phyloP scores from a whole-genome alignment of 2,113 vertebrate species.

The Puffinus mauretanicus region DNA sequence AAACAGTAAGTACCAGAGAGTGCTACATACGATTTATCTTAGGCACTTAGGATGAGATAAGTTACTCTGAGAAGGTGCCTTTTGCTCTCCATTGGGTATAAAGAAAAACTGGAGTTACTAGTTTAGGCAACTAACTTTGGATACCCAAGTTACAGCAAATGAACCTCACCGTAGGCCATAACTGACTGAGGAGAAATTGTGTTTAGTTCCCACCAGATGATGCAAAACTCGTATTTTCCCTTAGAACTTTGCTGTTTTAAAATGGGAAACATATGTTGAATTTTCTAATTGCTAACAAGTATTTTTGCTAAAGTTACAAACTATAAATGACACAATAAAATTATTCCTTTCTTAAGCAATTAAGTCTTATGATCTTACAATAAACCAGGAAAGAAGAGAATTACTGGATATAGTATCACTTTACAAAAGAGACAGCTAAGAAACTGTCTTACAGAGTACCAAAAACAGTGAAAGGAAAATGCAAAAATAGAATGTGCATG shows the following conservation, averaged over 20 bases:
- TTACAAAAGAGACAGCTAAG: neutral
- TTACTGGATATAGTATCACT: neutral
- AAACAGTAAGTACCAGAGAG: neutral
- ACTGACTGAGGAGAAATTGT: neutral
- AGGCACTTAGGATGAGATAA: neutral
- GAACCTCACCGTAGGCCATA: neutral
- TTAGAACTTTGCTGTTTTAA: neutral
- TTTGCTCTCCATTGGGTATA: neutral
- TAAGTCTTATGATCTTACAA: neutral
- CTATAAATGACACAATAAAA: neutral
- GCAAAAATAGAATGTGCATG: slow-evolving; percentile 37
- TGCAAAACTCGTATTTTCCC: neutral
- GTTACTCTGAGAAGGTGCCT: neutral
- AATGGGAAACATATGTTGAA: neutral
- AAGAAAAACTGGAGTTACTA: neutral
- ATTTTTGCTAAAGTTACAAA: neutral
- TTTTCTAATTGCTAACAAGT: neutral
- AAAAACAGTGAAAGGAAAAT: slow-evolving; percentile 46
- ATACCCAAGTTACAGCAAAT: neutral
- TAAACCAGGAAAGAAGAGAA: neutral
- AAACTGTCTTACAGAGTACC: neutral
- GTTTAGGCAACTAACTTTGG: neutral
- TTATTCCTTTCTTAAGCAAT: neutral
- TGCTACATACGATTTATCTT: neutral
- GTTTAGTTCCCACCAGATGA: neutral